Conservation (phyloP, 2,888 invertebrate species). For the Coleophora deauratella region DNA sequence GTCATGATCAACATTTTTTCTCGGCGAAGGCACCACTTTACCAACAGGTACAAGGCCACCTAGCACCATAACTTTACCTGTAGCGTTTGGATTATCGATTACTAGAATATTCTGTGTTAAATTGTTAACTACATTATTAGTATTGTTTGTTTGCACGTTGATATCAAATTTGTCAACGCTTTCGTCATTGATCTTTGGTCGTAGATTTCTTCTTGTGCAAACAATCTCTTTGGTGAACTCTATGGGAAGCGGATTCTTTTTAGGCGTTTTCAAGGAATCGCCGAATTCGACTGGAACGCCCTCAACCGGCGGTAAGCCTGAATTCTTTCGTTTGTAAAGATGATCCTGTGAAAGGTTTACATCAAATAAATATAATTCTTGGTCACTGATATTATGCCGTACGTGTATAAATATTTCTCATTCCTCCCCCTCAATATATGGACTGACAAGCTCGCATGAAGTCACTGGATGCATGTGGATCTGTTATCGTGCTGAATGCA, state of each 20-base stretch:
- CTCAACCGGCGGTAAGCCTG: constrained; percentile 17
- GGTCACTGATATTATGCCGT: too few species aligned
- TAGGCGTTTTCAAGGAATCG: constrained; percentile 10
- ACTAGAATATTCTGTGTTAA: neutral
- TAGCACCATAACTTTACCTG: neutral
- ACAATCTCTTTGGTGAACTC: constrained; percentile 33
- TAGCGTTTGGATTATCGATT: neutral
- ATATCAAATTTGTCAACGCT: constrained; percentile 21
- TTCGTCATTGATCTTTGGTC: constrained; percentile 3
- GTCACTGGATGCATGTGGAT: too few species aligned
- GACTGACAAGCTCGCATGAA: too few species aligned
- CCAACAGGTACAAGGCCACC: neutral
- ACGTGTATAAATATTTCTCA: too few species aligned
- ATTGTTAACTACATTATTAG: neutral
- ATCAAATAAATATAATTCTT: too few species aligned
- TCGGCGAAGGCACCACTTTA: too few species aligned
- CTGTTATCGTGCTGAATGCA: too few species aligned
- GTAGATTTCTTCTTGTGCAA: constrained; percentile 15
- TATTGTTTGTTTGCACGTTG: neutral
- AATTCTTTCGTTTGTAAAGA: constrained; percentile 19
- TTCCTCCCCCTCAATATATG: too few species aligned
- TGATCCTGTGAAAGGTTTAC: constrained; percentile 17
- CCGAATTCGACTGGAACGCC: constrained; percentile 36
- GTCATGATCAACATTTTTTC: too few species aligned
- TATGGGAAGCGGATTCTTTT: constrained; percentile 38